These are phyloP conservation scores for Caenorhabditis panamensis DNA, from an alignment of 2,888 invertebrate genomes.

Conservation along the genomic window DNA sequence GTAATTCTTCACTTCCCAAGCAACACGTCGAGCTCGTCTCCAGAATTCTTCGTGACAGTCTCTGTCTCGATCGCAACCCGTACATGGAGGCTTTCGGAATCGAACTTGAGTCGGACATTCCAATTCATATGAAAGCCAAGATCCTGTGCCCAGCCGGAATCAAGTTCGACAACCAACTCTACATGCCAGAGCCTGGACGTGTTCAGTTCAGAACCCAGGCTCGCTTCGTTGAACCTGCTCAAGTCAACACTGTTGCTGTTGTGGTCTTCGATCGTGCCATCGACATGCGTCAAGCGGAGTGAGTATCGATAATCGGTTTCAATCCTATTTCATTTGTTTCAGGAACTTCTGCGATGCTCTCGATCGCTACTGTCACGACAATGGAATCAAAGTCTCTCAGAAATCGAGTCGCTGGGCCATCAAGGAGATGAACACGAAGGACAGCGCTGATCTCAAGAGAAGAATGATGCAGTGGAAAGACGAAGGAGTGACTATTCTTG, in stretches of 20 bases:
- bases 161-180: constrained; percentile 12
- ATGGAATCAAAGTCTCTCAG: constrained; percentile 12
- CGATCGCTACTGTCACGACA: constrained; percentile 4
- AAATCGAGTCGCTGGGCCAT: constrained; percentile 17
- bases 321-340: constrained; percentile 15
- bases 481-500: constrained; percentile 1
- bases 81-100: constrained; percentile 55
- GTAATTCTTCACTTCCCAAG: constrained; percentile 21
- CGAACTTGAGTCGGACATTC: background rate
- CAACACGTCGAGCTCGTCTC: constrained; percentile 26
- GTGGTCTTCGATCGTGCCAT: constrained; percentile 31
- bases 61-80: constrained; percentile 26
- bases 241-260: background rate
- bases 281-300: constrained; percentile 8
- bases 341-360: constrained; percentile 35
- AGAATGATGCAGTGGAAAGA: constrained; percentile 23
- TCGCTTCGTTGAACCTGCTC: constrained; percentile 18
- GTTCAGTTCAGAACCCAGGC: constrained; percentile 11
- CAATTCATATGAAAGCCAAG: constrained; percentile 17
- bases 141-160: constrained; percentile 34
- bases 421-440: constrained; percentile 2
- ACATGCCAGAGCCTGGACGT: constrained; percentile 1
- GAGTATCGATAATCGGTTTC: constrained; percentile 6
- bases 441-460: constrained; percentile 11
- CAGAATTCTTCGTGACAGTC: background rate